Evolutionary conservation across 2,113 vertebrate genomes (phyloP).

Genomic region (Engraulis encrasicolus): DNA sequence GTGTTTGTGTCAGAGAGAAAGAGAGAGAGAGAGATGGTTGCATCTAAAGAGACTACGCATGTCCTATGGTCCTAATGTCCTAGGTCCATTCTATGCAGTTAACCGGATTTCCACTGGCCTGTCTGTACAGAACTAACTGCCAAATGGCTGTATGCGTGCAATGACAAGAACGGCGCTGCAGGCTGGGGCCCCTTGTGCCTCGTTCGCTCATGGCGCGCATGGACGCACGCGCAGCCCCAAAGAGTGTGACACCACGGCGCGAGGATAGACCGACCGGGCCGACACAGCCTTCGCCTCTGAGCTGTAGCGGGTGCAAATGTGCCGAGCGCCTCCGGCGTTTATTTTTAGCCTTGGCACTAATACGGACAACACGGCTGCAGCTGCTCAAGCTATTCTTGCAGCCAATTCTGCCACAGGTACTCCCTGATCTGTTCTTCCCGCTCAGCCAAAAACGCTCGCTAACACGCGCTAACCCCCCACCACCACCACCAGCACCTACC

Average conservation of each 20-base stretch:
- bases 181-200: background rate
- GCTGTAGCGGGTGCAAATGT: background rate
- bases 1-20: no score
- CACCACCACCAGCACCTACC: no score
- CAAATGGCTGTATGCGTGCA: background rate
- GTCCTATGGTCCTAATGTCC: no score
- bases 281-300: background rate
- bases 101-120: background rate
- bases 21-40: background rate
- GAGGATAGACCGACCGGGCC: background rate
- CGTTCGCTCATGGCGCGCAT: no score
- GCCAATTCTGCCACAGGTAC: background rate
- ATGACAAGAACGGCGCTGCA: background rate
- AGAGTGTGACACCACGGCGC: background rate
- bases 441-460: background rate
- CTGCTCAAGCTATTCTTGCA: background rate
- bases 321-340: background rate
- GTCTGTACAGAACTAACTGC: background rate
- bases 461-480: no score
- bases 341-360: constrained; percentile 37
- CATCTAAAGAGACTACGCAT: background rate
- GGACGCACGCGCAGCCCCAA: background rate
- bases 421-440: constrained; percentile 25
- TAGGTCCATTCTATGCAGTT: no score
- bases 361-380: constrained; percentile 31